Conservation (phyloP, 30 jellyfish, hydroid and myxozoan genomes). For the Hydractinia echinata region DNA sequence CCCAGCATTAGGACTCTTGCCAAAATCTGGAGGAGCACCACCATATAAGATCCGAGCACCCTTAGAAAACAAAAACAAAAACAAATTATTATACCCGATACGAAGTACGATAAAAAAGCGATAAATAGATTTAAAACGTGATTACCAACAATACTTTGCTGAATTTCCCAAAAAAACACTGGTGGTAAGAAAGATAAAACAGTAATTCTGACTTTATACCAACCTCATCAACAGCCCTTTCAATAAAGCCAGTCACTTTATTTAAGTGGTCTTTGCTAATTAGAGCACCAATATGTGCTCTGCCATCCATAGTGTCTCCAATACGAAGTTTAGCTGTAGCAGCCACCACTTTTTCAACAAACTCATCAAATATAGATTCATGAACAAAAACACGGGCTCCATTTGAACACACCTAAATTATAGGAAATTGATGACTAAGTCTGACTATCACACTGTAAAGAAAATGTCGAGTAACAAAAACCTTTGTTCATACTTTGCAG, state of each 20-base stretch:
- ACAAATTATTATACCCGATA: no score
- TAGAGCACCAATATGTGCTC: conserved; percentile 80
- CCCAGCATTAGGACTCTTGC: conserved; percentile 26
- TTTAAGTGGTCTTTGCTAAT: conserved; percentile 78
- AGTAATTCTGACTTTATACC: neutral
- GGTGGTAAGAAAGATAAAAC: no score
- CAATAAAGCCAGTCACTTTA: conserved; percentile 61
- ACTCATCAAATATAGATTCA: conserved; percentile 63
- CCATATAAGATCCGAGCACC: conserved; percentile 85
- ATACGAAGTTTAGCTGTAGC: conserved; percentile 45
- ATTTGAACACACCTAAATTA: conserved; percentile 81
- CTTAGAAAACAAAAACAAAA: conserved; percentile 14
- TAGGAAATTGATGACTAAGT: no score
- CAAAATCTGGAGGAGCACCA: conserved; percentile 65
- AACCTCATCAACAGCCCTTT: conserved; percentile 78
- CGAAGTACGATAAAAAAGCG: no score
- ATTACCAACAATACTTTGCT: no score
- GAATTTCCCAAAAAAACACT: no score
- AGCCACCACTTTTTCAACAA: conserved; percentile 49
- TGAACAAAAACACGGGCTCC: conserved; percentile 89
- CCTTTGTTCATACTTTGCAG: no score
- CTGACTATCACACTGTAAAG: no score
- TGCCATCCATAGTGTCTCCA: conserved; percentile 83
- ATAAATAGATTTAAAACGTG: no score
- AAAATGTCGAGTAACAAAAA: no score